Conservation (phyloP, 2,113 vertebrate species). For the Tyto alba region DNA sequence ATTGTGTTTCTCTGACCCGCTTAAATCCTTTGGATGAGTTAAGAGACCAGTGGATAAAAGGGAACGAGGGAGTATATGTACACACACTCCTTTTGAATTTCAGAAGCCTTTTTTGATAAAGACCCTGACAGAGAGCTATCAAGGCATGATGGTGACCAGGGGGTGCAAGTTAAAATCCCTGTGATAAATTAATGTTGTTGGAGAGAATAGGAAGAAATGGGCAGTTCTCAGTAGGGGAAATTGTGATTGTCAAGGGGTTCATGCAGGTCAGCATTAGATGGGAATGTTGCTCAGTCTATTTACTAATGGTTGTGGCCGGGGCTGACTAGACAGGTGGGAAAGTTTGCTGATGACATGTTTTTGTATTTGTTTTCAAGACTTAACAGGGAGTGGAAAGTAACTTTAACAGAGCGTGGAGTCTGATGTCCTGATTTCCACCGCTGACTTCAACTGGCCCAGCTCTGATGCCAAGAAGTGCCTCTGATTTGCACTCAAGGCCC, state of each 20-base stretch:
- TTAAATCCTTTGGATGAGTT: constrained; percentile 56
- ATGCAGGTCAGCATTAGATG: background rate
- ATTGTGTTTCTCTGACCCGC: background rate
- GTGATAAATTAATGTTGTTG: constrained; percentile 20
- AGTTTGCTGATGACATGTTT: background rate
- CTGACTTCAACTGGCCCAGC: background rate
- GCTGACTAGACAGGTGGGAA: background rate
- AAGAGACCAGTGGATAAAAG: constrained; percentile 52
- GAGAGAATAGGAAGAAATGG: constrained; percentile 1
- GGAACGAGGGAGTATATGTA: constrained; percentile 21
- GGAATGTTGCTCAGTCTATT: background rate
- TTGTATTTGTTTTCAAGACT: background rate
- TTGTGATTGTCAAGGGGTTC: background rate
- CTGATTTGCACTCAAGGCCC: background rate
- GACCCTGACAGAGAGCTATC: constrained; percentile 22
- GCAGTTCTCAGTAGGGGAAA: background rate
- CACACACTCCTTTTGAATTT: constrained; percentile 30
- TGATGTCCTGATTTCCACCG: background rate
- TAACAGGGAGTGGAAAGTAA: background rate
- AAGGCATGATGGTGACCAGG: constrained; percentile 9
- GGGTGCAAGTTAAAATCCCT: constrained; percentile 44
- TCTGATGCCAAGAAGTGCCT: background rate
- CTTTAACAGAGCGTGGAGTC: background rate
- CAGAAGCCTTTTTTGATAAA: constrained; percentile 33
- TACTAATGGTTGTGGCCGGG: background rate